Evolutionary conservation across 2,113 vertebrate species (phyloP).

Genomic region (Pelodiscus sinensis): DNA sequence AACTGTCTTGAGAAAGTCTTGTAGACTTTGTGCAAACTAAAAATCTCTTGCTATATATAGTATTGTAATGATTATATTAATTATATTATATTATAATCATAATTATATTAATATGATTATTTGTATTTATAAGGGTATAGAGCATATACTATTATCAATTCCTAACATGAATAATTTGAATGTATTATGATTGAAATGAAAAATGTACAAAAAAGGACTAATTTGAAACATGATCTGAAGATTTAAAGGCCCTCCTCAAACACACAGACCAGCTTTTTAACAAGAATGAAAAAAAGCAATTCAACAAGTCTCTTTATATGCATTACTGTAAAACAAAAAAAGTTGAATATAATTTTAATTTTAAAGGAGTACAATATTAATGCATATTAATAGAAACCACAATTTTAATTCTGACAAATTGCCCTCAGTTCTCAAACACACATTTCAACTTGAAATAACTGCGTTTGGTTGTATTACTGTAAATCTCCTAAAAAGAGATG

Average conservation of each 20-base stretch:
- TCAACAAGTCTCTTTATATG: neutral
- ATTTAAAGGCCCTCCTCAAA: slow-evolving; percentile 10
- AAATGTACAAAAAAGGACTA: neutral
- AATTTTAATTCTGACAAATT: neutral
- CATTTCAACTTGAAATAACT: neutral
- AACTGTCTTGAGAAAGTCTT: slow-evolving; percentile 3
- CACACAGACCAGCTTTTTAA: neutral
- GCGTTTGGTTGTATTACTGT: neutral
- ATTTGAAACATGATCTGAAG: neutral
- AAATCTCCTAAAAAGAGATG: neutral
- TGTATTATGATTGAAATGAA: slow-evolving; percentile 6
- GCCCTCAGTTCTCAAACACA: neutral
- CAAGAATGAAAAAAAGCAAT: neutral
- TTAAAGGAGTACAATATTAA: slow-evolving; percentile 1
- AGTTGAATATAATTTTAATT: neutral
- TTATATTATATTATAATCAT: too few species aligned
- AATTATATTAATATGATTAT: neutral
- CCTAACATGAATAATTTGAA: slow-evolving; percentile 18
- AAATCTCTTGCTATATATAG: neutral
- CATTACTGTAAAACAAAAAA: neutral
- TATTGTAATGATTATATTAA: neutral
- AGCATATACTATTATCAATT: slow-evolving; percentile 4
- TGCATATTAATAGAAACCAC: neutral
- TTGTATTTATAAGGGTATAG: slow-evolving; percentile 11
- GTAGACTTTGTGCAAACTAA: neutral